phyloP scores from a whole-genome alignment of 2,797 vertebrate genomes.

The Octomys mimax region DNA sequence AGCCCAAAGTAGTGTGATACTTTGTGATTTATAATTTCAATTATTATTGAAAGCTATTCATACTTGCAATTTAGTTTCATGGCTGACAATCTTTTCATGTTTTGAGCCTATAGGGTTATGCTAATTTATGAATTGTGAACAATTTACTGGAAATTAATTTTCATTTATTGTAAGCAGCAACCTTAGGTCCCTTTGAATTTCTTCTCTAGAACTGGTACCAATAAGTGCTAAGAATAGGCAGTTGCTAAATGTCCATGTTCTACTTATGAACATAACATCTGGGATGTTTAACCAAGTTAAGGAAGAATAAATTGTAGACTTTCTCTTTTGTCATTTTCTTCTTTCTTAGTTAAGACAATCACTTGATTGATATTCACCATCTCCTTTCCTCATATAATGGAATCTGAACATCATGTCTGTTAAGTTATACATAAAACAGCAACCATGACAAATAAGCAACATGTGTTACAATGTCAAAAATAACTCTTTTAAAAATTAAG shows the following conservation, averaged over 20 bases:
- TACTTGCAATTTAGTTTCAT: slow-evolving; percentile 32
- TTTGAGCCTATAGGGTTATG: slow-evolving; percentile 34
- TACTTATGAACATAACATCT: background rate
- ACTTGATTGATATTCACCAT: background rate
- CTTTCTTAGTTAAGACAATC: background rate
- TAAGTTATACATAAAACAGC: background rate
- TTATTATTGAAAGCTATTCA: slow-evolving; percentile 58
- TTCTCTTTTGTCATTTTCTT: background rate
- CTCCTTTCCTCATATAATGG: background rate
- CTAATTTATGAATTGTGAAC: slow-evolving; percentile 58
- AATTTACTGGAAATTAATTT: slow-evolving; percentile 61
- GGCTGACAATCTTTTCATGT: slow-evolving; percentile 32
- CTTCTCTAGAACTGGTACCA: background rate
- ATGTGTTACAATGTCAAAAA: background rate
- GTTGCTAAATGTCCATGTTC: background rate
- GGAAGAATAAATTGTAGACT: background rate
- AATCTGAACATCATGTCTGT: background rate
- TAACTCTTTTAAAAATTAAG: background rate
- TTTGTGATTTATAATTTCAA: slow-evolving; percentile 14
- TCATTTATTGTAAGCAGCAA: slow-evolving; percentile 29
- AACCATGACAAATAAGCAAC: background rate
- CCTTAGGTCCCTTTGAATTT: background rate
- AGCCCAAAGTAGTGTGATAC: background rate
- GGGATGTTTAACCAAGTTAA: background rate
- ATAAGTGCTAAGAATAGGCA: background rate